These are phyloP conservation scores for Pantherophis guttatus DNA, from an alignment of 2,113 vertebrate species.

Conservation along the genomic window DNA sequence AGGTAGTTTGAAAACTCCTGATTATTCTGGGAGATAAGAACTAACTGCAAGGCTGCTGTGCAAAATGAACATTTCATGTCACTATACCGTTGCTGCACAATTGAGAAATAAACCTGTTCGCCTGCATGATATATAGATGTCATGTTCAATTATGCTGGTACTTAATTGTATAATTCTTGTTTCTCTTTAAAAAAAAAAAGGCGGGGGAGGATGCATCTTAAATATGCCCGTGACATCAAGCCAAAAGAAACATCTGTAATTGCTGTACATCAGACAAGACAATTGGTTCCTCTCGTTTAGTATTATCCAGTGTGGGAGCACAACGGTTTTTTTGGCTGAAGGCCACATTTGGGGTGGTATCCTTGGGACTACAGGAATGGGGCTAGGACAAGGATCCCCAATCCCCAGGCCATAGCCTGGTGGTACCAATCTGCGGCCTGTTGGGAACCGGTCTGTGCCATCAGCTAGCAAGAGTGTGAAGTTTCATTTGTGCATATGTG, in stretches of 20 bases:
- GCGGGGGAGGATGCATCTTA: background rate
- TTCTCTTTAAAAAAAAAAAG: background rate
- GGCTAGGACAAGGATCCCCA: background rate
- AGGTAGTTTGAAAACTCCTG: too few relatives aligned
- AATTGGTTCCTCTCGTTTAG: background rate
- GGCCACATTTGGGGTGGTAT: background rate
- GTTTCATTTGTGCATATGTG: background rate
- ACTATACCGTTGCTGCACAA: background rate
- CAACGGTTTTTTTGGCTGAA: background rate
- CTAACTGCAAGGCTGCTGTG: background rate
- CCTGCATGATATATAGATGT: background rate
- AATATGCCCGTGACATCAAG: background rate
- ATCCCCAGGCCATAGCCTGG: background rate
- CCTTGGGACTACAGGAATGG: background rate
- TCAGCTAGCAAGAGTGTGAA: background rate
- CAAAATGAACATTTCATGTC: background rate
- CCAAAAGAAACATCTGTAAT: background rate
- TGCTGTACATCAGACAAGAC: background rate
- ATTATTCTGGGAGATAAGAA: background rate
- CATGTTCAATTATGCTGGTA: background rate
- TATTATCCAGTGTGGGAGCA: background rate
- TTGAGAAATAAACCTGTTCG: too few relatives aligned
- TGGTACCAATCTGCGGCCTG: background rate
- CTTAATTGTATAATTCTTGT: background rate
- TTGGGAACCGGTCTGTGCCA: background rate